phyloP scores from a whole-genome alignment of 2,113 vertebrate genomes.

The Melospiza georgiana region DNA sequence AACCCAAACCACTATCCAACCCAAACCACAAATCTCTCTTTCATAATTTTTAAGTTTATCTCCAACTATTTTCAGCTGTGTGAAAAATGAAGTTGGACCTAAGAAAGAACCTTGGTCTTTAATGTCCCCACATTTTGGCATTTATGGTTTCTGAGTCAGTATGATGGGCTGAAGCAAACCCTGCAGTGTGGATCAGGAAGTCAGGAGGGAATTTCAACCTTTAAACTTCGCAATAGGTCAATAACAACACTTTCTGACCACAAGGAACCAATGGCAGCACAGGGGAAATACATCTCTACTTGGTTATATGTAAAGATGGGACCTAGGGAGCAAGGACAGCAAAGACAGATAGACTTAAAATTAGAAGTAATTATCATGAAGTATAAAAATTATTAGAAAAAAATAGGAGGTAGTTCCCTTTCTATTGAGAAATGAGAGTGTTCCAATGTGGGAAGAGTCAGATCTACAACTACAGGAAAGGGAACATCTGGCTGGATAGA shows the following conservation, averaged over 20 bases:
- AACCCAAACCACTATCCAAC: background rate
- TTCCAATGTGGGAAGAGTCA: background rate
- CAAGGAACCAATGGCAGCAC: background rate
- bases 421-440: accelerated
- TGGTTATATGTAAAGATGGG: background rate
- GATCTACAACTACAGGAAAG: background rate
- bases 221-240: background rate
- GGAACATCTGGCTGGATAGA: background rate
- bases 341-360: background rate
- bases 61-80: background rate
- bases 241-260: background rate
- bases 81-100: background rate
- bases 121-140: background rate
- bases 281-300: background rate
- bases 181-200: background rate
- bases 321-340: background rate
- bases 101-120: background rate
- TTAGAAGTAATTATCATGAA: background rate
- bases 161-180: background rate
- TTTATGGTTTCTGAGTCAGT: background rate
- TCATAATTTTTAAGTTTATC: background rate
- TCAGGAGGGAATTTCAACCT: background rate
- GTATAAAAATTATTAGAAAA: background rate
- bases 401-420: background rate
- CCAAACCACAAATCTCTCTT: background rate